A percentile compares a stretch with the other conserved stretches of the same genome.
Evolutionary conservation across 1,140 invertebrate genomes (phyloP).

Genomic region (Atta texana): DNA sequence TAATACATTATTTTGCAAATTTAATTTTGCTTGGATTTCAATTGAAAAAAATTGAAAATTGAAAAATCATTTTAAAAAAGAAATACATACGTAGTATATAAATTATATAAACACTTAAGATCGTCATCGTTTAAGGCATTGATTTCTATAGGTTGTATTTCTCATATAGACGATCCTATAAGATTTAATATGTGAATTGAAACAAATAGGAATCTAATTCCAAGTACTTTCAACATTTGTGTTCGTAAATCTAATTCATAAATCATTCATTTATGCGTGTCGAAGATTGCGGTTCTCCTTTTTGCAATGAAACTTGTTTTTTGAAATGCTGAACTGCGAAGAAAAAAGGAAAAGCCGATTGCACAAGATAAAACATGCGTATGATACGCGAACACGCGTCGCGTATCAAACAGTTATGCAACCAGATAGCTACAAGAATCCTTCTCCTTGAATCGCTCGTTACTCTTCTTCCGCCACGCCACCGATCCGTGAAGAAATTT

Average conservation of each 20-base stretch:
- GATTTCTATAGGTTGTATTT: no score
- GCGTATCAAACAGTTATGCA: constrained; percentile 42
- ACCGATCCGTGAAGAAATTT: constrained; percentile 58
- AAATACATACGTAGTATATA: no score
- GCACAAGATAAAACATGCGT: constrained; percentile 19
- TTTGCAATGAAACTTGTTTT: constrained; percentile 13
- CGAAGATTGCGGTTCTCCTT: constrained; percentile 16
- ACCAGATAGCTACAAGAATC: constrained; percentile 50
- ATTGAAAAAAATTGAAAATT: no score
- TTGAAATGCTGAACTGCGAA: not conserved
- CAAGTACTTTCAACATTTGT: not conserved
- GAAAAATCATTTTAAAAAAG: no score
- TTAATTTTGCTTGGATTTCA: not conserved
- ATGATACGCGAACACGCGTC: not conserved
- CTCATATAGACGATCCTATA: no score
- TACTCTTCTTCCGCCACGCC: not conserved
- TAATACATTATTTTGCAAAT: not conserved
- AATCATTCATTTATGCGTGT: constrained; percentile 31
- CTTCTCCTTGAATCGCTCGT: constrained; percentile 40
- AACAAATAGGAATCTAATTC: not conserved
- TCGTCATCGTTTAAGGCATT: no score
- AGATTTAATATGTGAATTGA: no score
- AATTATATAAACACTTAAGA: no score
- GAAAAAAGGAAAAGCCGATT: constrained; percentile 45
- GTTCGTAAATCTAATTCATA: not conserved